Base-by-base conservation (phyloP, 2,113 vertebrate species). In the Recurvirostra avosetta region DNA sequence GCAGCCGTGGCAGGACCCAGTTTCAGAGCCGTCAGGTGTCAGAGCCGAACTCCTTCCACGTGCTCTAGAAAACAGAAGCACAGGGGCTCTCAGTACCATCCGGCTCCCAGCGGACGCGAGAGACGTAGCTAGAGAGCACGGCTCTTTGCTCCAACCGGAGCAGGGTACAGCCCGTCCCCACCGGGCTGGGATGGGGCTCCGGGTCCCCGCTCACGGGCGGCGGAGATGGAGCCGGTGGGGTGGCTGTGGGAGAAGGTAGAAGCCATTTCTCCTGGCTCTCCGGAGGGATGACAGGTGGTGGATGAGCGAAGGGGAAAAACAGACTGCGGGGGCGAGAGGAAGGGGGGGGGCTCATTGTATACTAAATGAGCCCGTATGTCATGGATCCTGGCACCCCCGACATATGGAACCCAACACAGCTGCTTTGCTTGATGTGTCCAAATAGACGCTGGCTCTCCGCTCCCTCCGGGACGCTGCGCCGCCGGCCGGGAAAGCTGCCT, bases 381-480 rank as follows among this genome's bases (percentile, higher is more conserved):
- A 90, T 36, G 61, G 92, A 86, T 76, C 87, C 91, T 90, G 83
- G 68, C 95, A 83, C 92, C 92, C 76, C 63, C 49, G 85, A 92
- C 97, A 95, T 88, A 96, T 96, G 97, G 95, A 95, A 88, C 53
- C 92, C 95, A 92, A 72, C 97, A 45, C 95, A 95, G 96, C 89
- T 94, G 95, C 94, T 92, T 56, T 53, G 75, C 88, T 83, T 67
- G 49, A 55, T 53, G 76, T 34, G 71, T 43, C 90, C 95, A 85
- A 76, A 79, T 45, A 82, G 93, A 43, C 7, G 23, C 71, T 36
- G 92, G 86, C 78, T 76, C 74, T 58, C 8, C 0, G 47, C 5
- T 92, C 92, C 95, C 95, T 19, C 50, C 19, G 86, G 95, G 92
- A 92, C 1, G 6, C 67, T 1, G 66, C 2, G 49, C 20, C 4